Base-by-base conservation (phyloP, 2,888 invertebrate species). In the Orchesellides sinensis region DNA sequence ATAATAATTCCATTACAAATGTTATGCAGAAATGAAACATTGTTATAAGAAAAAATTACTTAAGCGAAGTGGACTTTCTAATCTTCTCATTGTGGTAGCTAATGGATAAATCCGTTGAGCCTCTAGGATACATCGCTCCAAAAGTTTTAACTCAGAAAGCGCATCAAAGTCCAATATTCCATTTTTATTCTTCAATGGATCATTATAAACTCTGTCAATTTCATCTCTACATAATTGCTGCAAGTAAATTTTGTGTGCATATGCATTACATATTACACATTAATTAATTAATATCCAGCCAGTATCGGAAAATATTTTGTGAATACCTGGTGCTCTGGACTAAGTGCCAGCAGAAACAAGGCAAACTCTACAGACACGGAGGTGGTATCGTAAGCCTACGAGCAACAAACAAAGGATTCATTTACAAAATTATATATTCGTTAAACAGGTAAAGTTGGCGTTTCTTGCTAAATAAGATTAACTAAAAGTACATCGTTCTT, bases 61-160 rank as follows among this genome's bases (percentile, higher is more conserved):
- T 23, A 69, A 14, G 14, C n/a, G 17, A 19, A 69, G 29, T 23
- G 69, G 69, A 35, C 21, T 69, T 14, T 69, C 69, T 19, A 69
- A 12, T 14, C 19, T 52, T 35, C 69, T 29, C 54, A 69, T 69
- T 14, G 35, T 17, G 10, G 35, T 17, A 12, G 32, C 54, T 14
- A 54, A 23, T 1, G 69, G 52, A 12, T 54, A 35, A 1, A 69
- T 54, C 1, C 69, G 21, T 23, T 69, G 69, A 12, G 54, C n/a
- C 35, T 69, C 69, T 8, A 21, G 35, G 5, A 69, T 52, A 40
- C 69, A 69, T 32, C 69, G 17, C 35, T 69, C 69, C 23, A 69
- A 54, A 35, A 54, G 54, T 32, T 69, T 69, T 23, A 69, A 54
- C 10, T 69, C 54, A 6, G 52, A 4, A 0, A 69, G 54, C 1